phyloP scores from a whole-genome alignment of 2,797 vertebrate genomes.

The Macrochelys suwanniensis region DNA sequence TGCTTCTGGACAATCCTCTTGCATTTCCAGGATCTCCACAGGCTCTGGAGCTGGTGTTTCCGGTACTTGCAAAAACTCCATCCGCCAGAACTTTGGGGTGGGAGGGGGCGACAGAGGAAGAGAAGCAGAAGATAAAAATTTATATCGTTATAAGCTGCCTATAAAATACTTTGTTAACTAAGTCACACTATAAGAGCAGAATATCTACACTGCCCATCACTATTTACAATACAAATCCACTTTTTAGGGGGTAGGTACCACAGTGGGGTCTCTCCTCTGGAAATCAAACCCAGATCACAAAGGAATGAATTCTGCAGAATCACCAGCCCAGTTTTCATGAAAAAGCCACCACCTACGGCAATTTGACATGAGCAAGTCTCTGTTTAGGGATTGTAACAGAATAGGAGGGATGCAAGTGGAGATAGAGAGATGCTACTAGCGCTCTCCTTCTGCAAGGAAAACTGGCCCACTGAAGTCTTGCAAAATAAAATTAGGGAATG shows the following conservation, averaged over 20 bases:
- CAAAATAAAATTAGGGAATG: background rate
- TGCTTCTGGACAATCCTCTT: constrained; percentile 91
- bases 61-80: constrained; percentile 98
- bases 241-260: fast-evolving
- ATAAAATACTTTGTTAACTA: background rate
- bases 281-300: background rate
- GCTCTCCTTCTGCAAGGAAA: background rate
- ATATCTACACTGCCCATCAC: fast-evolving
- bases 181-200: background rate
- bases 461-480: background rate
- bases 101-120: background rate
- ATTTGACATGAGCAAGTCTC: background rate
- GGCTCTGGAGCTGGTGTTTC: constrained; percentile 96
- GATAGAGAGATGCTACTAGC: background rate
- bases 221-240: background rate
- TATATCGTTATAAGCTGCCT: background rate
- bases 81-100: constrained; percentile 94
- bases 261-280: background rate
- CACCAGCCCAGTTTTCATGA: background rate
- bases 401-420: background rate
- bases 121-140: background rate
- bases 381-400: background rate
- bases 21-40: constrained; percentile 88
- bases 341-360: background rate
- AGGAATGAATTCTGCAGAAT: background rate